Base-by-base conservation (phyloP, 2,113 vertebrate genomes). In the Rostratula benghalensis region DNA sequence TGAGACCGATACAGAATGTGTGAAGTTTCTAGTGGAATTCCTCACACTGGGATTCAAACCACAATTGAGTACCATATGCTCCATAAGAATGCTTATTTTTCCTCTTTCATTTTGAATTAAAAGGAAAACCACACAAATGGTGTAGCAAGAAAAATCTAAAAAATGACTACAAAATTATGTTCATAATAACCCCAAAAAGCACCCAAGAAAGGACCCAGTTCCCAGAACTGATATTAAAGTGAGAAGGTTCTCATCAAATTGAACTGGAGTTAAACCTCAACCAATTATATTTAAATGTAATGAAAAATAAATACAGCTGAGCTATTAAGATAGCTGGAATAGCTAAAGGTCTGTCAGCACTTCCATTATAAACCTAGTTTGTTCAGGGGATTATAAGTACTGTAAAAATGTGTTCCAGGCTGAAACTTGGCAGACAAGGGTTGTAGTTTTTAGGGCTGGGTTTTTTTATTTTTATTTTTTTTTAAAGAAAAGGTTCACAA, bases 251-350 rank as follows among this genome's bases (percentile, higher is more conserved):
- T 97, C 94, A 95, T 91, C 96, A 95, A 95, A 95, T 65, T 94
- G 95, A 97, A 87, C 80, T 83, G 89, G 82, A 95, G 89, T 87
- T 97, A 98, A 97, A 96, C 68, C 64, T 79, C 95, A 91, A 96
- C 92, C 96, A 98, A 97, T 98, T 98, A 97, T 97, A 97, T 97
- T 98, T 97, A 98, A 98, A 97, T 97, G 61, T 95, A 97, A 98
- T 97, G 96, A 98, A 98, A 98, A 98, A 98, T 98, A 98, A 98
- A 98, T 97, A 98, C 97, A 98, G 97, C 97, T 98, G 97, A 98
- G 94, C 95, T 97, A 96, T 97, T 97, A 95, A 97, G 96, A 97
- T 81, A 57, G 94, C 94, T 97, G 96, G 95, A 96, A 94, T 89
- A 97, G 87, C 79, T 97, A 97, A 96, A 96, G 75, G 93, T 97